Conservation (phyloP, 2,113 vertebrate genomes). For the Ciconia boyciana region DNA sequence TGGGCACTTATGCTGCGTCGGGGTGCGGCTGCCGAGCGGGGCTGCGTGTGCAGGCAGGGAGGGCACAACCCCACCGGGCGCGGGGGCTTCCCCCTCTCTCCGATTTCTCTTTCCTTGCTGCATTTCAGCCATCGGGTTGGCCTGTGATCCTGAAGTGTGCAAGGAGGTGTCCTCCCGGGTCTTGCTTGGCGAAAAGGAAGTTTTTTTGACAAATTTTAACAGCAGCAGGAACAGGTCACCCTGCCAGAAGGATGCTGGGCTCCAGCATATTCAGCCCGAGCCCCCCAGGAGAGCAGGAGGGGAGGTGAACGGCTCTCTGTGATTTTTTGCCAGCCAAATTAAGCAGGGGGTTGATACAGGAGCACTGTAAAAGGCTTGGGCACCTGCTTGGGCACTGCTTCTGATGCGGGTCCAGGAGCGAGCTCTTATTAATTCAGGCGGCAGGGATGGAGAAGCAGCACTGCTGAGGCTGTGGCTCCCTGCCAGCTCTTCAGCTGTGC, state of each 20-base stretch:
- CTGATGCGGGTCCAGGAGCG: rapidly evolving
- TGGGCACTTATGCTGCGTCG: rapidly evolving
- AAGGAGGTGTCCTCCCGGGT: not conserved
- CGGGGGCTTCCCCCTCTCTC: not conserved
- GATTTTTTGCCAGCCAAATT: not conserved
- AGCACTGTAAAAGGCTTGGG: not conserved
- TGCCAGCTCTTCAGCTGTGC: not conserved
- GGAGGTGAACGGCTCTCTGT: not conserved
- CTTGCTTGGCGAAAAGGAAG: not conserved
- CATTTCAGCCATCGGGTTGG: not conserved
- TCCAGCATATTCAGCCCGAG: not conserved
- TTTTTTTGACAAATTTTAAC: not conserved
- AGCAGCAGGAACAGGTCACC: not conserved
- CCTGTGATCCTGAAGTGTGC: rapidly evolving
- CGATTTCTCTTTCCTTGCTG: not conserved
- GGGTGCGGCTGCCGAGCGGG: not conserved
- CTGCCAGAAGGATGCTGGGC: not conserved
- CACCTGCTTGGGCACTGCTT: not conserved
- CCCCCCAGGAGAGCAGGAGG: not conserved
- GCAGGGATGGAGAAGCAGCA: not conserved
- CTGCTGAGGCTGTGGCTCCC: not conserved
- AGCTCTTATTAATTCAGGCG: not conserved
- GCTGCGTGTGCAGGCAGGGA: rapidly evolving
- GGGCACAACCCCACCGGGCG: rapidly evolving
- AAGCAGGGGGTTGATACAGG: not conserved